Conservation (phyloP, 1,140 invertebrate species). For the Holotrichia oblita region DNA sequence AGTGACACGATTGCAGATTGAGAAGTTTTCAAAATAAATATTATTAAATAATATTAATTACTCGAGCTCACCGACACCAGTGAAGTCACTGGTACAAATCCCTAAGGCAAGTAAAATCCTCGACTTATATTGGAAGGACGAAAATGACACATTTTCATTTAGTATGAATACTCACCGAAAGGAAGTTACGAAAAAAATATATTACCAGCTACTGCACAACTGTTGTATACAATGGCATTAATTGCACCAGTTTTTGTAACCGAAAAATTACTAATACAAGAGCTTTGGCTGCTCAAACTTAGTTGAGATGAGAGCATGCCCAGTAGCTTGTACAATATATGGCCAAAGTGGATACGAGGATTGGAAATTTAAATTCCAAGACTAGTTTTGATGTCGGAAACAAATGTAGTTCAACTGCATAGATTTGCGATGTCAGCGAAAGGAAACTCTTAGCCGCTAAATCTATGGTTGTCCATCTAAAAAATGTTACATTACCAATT, state of each 20-base stretch:
- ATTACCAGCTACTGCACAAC: conserved; percentile 22
- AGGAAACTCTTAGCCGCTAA: not conserved
- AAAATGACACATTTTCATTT: too few relatives aligned
- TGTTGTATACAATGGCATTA: conserved; percentile 59
- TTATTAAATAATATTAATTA: too few relatives aligned
- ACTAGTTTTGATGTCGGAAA: not conserved
- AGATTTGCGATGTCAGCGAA: not conserved
- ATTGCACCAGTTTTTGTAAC: conserved; percentile 57
- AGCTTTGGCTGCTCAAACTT: conserved; percentile 53
- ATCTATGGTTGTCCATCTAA: not conserved
- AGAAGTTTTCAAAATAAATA: not conserved
- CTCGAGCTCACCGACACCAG: too few relatives aligned
- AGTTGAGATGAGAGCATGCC: conserved; percentile 41
- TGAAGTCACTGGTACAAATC: not conserved
- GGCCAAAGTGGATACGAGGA: conserved; percentile 45
- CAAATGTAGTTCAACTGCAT: not conserved
- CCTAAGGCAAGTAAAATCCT: not conserved
- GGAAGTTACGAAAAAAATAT: too few relatives aligned
- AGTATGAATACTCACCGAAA: too few relatives aligned
- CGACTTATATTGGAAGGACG: not conserved
- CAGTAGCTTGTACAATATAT: conserved; percentile 55
- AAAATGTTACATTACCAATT: not conserved
- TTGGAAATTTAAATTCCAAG: not conserved
- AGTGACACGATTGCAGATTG: not conserved
- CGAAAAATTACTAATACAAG: conserved; percentile 62